A percentile compares a stretch with the other conserved stretches of the same genome.
Conservation (phyloP, 2,888 invertebrate species). For the Drosophila engyochracea region DNA sequence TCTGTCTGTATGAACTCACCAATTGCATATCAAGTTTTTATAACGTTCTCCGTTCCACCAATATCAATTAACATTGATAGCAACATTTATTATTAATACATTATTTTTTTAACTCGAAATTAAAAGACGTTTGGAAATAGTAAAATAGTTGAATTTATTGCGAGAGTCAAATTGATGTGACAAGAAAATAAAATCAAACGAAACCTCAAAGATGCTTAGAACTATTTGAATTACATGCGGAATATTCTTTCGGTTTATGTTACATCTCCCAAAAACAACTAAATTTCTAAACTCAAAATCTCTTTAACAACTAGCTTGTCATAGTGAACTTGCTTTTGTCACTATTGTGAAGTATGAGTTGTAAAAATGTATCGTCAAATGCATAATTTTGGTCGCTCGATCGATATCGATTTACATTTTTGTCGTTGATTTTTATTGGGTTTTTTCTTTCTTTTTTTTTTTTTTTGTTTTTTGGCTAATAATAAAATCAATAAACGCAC, state of each 20-base stretch:
- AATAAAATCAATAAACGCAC: conserved; percentile 81
- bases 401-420: conserved; percentile 76
- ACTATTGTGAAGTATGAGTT: conserved; percentile 30
- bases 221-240: neutral
- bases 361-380: conserved; percentile 71
- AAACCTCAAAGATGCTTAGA: neutral
- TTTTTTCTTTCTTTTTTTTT: neutral
- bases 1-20: neutral
- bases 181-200: neutral
- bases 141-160: neutral
- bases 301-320: neutral
- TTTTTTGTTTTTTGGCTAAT: conserved; percentile 45
- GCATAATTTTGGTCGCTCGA: conserved; percentile 72
- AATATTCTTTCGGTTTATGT: neutral
- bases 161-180: neutral
- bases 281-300: neutral
- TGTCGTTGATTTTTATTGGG: conserved; percentile 47
- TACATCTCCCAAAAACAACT: neutral
- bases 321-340: neutral
- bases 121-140: neutral
- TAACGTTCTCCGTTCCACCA: neutral
- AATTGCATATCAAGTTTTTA: neutral
- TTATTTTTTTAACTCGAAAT: neutral
- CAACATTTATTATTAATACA: too few species aligned
- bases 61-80: neutral